Conservation (phyloP, 2,113 vertebrate genomes). For the Hassar affinis region DNA sequence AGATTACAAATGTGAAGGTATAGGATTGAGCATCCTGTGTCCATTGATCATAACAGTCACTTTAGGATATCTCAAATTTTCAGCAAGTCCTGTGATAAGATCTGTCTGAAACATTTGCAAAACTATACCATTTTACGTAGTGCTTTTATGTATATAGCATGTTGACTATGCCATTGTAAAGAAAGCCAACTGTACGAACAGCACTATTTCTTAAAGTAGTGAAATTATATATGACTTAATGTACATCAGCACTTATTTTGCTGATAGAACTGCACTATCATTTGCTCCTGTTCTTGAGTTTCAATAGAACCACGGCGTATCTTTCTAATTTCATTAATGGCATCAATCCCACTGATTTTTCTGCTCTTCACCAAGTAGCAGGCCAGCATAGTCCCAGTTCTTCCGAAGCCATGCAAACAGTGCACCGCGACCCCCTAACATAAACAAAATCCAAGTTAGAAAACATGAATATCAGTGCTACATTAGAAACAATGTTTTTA, state of each 20-base stretch:
- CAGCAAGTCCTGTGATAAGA: not conserved
- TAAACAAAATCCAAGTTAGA: conserved; percentile 17
- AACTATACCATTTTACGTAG: not conserved
- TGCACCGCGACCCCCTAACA: conserved; percentile 85
- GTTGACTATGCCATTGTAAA: not conserved
- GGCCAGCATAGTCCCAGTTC: conserved; percentile 93
- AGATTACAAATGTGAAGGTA: not conserved
- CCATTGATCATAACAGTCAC: not conserved
- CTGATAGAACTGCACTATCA: conserved; percentile 85
- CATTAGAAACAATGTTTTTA: not conserved
- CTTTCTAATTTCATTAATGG: conserved; percentile 82
- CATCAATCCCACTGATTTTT: conserved; percentile 71
- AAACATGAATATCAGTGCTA: not conserved
- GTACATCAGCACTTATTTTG: conserved; percentile 62
- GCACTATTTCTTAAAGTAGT: not conserved
- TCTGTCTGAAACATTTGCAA: not conserved
- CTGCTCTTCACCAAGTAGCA: conserved; percentile 84
- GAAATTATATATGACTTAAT: not conserved
- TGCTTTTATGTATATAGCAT: not conserved
- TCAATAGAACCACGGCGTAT: conserved; percentile 87
- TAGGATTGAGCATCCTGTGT: not conserved
- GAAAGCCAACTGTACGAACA: not conserved
- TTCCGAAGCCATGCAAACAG: conserved; percentile 85
- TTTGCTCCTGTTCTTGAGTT: conserved; percentile 85
- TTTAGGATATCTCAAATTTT: not conserved